A percentile compares a stretch with the other conserved stretches of the same genome.
Evolutionary conservation across 2,113 vertebrate species (phyloP).

Genomic region (Zosterops pallidus): DNA sequence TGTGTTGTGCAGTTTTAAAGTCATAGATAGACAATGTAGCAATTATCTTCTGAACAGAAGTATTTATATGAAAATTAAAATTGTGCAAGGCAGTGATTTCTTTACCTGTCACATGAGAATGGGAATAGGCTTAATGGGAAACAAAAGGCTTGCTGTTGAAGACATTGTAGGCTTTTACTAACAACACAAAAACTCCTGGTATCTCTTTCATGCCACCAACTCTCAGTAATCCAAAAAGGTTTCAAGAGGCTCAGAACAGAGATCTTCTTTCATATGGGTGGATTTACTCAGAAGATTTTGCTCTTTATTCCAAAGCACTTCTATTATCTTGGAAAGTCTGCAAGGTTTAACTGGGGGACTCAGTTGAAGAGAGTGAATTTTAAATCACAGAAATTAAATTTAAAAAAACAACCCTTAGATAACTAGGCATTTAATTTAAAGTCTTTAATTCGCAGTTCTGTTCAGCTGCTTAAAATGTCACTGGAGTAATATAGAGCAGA

Average conservation of each 20-base stretch:
- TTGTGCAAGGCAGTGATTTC: neutral
- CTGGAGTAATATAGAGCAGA: neutral
- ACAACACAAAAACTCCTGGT: neutral
- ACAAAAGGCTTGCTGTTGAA: conserved; percentile 3
- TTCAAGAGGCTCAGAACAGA: conserved; percentile 6
- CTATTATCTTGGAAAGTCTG: neutral
- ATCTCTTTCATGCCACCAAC: neutral
- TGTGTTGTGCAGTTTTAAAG: neutral
- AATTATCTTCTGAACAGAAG: neutral
- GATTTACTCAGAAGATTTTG: conserved; percentile 31
- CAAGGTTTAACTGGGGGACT: conserved; percentile 7
- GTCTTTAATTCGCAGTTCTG: neutral
- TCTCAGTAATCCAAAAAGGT: neutral
- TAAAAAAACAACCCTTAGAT: neutral
- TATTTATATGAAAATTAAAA: conserved; percentile 23
- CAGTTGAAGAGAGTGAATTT: neutral
- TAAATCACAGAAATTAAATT: neutral
- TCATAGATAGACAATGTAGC: neutral
- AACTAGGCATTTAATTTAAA: neutral
- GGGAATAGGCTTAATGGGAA: neutral
- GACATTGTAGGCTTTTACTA: neutral
- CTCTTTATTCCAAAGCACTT: neutral
- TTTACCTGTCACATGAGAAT: conserved; percentile 18
- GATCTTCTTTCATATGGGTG: neutral
- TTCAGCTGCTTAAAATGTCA: neutral